Base-by-base conservation (phyloP, 1,140 invertebrate species). In the Drosophila azteca region DNA sequence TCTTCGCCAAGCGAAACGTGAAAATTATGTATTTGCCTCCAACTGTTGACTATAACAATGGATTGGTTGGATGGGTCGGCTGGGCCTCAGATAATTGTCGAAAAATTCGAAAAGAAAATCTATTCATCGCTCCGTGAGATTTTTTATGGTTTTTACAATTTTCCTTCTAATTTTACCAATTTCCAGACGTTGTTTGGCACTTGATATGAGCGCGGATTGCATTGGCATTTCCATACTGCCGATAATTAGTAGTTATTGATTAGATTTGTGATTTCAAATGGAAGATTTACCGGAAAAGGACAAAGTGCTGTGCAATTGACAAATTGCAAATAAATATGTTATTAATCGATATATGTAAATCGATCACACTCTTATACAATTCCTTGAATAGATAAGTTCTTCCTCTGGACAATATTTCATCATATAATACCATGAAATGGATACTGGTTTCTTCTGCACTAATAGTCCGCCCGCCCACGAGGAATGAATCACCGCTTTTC, bases 1-100 rank as follows among this genome's bases (percentile, higher is more conserved):
- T 69, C 52, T 50, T 69, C 15, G 20, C 11, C 39, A 50, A 57
- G 53, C 70, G n/a, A 59, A 65, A 39, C 13, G n/a, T 41, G 31
- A 69, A 67, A 67, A 71, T 69, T 48, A 43, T 20, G 48, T 22
- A 43, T 20, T 53, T 22, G 54, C 59, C 44, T 46, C 51, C 60
- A 48, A 48, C 35, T 70, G 46, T 64, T 57, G 46, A 65, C 49
- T 55, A 50, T 43, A 69, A 64, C 45, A 46, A 65, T 57, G 20
- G 11, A 65, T 57, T 45, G 46, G 11, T 51, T 61, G 7, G 29
- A 31, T 31, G 7, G 7, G 7, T 31, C 29, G 29, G 2, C 39
- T 11, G 41, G 24, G 29, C 6, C 7, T 6, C 5, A 39, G 6
- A 35, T 53, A 20, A 6, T 6, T 20, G 2, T 39, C 7, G 3